Conservation (phyloP, 2,888 invertebrate species). For the Acleris literana region DNA sequence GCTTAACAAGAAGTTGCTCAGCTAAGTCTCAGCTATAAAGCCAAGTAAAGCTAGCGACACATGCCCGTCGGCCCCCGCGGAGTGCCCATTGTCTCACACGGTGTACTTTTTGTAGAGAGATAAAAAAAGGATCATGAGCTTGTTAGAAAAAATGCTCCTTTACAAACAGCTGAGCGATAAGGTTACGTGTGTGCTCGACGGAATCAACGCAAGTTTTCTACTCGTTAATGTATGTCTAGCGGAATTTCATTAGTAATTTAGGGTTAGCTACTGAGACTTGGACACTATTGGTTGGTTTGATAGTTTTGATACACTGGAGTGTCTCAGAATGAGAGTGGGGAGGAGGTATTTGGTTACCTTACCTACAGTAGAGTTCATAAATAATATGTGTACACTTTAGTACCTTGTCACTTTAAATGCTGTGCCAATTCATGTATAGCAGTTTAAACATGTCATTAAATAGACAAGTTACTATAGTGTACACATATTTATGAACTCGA, state of each 20-base stretch:
- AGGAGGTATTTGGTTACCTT: no score
- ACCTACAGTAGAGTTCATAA: no score
- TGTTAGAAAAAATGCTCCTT: conserved; percentile 57
- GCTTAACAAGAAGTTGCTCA: neutral
- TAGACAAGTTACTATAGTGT: no score
- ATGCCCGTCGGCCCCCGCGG: conserved; percentile 62
- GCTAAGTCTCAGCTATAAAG: neutral
- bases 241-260: neutral
- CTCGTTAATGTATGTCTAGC: conserved; percentile 1
- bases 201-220: conserved; percentile 17
- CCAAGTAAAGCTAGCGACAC: conserved; percentile 35
- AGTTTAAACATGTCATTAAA: no score
- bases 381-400: no score
- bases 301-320: no score
- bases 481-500: no score
- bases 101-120: conserved; percentile 52
- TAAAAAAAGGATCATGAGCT: conserved; percentile 63
- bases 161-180: conserved; percentile 70
- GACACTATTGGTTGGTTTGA: no score
- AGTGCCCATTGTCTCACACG: conserved; percentile 61
- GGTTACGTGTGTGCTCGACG: conserved; percentile 15
- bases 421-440: no score
- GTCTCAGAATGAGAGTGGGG: no score
- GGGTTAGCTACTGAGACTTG: neutral
- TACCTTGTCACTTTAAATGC: no score